Base-by-base conservation (phyloP, 2,113 vertebrate species). In the Ibidorhyncha struthersii region DNA sequence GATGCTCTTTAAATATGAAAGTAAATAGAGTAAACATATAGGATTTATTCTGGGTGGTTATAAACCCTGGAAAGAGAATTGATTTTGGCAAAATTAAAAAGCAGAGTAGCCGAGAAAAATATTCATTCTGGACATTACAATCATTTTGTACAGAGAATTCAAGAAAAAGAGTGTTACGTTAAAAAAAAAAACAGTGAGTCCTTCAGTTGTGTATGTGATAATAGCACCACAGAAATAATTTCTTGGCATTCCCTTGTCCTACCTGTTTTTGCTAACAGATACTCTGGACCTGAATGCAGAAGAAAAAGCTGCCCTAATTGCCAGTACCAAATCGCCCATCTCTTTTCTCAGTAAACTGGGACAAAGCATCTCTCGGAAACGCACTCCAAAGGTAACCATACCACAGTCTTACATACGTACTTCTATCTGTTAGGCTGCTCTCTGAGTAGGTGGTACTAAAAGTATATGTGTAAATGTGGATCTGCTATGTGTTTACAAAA, bases 311-410 rank as follows among this genome's bases (percentile, higher is more conserved):
- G 98, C 99, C 3, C 96, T 99, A 55, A 98, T 99, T 82, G 96
- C 99, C 93, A 99, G 98, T 82, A 99, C 99, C 55, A 99, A 99
- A 77, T 99, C 99, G 4, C 99, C 99, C 7, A 99, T 99, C 95
- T 99, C 99, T 83, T 99, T 99, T 98, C 98, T 99, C 8, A 99
- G 99, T 97, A 99, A 99, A 76, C 98, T 99, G 55, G 99, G 99
- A 13, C 99, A 99, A 95, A 99, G 99, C 92, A 99, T 99, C 96
- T 99, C 99, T 47, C 98, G 99, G 78, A 99, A 99, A 88, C 98
- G 99, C 32, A 99, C 99, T 65, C 99, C 99, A 40, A 99, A 99
- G 99, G 99, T 99, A 84, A 25, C 5, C 22, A 2, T 40, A 22
- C 15, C 49, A 14, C 9, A 9, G 12, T 7, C 63, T 38, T 14